Percentiles rank a stretch among this genome's conserved stretches.
Evolutionary conservation across 2,888 invertebrate genomes (phyloP).

Genomic region (Melipona beecheii): DNA sequence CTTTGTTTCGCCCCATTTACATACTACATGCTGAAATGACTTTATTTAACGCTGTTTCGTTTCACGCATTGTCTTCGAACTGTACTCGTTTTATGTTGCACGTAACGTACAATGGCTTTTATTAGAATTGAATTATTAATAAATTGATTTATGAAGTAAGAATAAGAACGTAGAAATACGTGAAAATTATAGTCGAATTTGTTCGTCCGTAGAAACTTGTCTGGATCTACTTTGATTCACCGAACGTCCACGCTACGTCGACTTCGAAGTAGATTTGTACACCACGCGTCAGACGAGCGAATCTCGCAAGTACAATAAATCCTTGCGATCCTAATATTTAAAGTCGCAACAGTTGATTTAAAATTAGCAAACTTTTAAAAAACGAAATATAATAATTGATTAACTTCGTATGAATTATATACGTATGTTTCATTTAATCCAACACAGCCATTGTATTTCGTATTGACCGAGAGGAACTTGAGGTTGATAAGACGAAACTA

Average conservation of each 20-base stretch:
- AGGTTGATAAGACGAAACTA: not conserved
- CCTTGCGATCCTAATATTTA: not conserved
- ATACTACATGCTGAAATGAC: no score
- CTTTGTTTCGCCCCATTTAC: no score
- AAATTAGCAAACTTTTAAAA: not conserved
- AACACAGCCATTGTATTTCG: not conserved
- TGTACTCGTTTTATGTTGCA: no score
- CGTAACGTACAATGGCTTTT: no score
- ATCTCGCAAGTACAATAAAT: not conserved
- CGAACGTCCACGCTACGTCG: not conserved
- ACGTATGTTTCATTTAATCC: not conserved
- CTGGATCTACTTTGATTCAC: not conserved
- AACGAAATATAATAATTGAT: not conserved
- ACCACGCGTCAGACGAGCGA: not conserved
- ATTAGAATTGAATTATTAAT: no score
- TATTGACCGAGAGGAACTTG: not conserved
- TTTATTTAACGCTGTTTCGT: no score
- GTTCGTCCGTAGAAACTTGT: not conserved
- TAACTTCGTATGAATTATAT: no score
- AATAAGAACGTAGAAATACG: no score
- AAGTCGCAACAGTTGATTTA: no score
- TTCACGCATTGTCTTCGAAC: no score
- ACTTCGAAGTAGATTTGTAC: not conserved
- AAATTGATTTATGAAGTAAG: no score
- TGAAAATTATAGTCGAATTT: not conserved